Base-by-base conservation (phyloP, 2,888 invertebrate genomes). In the Tachystola acroxantha region DNA sequence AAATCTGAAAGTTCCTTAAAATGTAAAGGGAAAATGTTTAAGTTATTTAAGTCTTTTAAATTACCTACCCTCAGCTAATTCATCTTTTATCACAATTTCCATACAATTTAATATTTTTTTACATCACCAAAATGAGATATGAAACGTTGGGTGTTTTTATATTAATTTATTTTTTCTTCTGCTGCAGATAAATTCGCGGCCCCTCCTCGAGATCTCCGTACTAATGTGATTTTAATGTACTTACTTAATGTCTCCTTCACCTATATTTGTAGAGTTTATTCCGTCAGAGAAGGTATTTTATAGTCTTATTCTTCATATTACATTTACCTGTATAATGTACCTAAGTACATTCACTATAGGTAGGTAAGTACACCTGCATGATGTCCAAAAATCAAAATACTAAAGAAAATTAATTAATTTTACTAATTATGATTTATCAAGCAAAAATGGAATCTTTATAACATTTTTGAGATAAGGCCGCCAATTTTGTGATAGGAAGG, bases 161-260 rank as follows among this genome's bases (percentile, higher is more conserved):
- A 76, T 69, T 76, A 77, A 78, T 79, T 32, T 22, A 32, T 79
- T 81, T 64, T 80, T 76, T 75, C 65, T 66, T 66, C 56, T 60
- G 60, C 48, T 54, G 50, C 52, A 69, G 78, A 79, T 84, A 82
- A 84, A 77, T 80, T 70, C 57, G 64, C 53, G 64, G 65, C 60
- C 76, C 79, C 76, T 67, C 63, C 50, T 37, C 58, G 59, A 69
- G 73, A 74, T 77, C 64, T 69, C 49, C 57, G 50, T 73, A 76
- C 85, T 86, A 86, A 86, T 86, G 86, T 85, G 80, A 84, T 82
- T 86, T 85, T 86, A 85, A 86, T 86, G 85, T 82, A 78, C 75
- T 80, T 82, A 78, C 75, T 80, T 59, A 76, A 77, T 69, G 74
- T 72, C 68, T 46, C 58, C 54, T 67, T 71, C 64, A 70, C 72